Percentiles rank a stretch among this genome's conserved stretches.
phyloP scores from a whole-genome alignment of 2,888 invertebrate genomes.

The Cosmopolites sordidus region DNA sequence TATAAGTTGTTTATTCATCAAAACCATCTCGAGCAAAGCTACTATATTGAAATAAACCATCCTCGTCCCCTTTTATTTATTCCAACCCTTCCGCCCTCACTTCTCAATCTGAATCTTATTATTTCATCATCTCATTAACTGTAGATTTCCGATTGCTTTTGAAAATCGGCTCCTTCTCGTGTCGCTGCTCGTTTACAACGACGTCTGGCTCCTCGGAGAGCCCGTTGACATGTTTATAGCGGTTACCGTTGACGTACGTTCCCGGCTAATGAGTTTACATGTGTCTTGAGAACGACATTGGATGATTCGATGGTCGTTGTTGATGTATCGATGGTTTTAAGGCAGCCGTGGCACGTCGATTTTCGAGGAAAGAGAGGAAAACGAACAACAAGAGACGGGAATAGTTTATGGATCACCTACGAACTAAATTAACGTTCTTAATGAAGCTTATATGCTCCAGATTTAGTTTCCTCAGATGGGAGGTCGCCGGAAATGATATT shows the following conservation, averaged over 20 bases:
- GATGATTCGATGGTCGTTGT: background rate
- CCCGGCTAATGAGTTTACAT: slow-evolving; percentile 46
- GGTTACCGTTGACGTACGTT: slow-evolving; percentile 45
- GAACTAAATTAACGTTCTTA: background rate
- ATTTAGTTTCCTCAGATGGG: background rate
- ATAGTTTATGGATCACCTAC: background rate
- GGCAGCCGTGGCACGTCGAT: background rate
- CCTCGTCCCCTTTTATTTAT: too few relatives aligned
- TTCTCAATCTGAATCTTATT: too few relatives aligned
- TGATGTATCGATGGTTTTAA: background rate
- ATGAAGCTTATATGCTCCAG: background rate
- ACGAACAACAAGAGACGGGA: background rate
- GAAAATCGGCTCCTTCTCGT: too few relatives aligned
- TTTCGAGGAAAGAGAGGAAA: background rate
- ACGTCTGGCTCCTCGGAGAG: background rate
- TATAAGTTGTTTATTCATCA: too few relatives aligned
- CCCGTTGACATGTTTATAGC: slow-evolving; percentile 46
- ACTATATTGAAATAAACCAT: too few relatives aligned
- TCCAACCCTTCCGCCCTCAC: too few relatives aligned
- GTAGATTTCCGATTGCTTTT: too few relatives aligned
- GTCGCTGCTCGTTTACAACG: background rate
- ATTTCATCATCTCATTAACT: too few relatives aligned
- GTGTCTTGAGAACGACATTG: slow-evolving; percentile 26
- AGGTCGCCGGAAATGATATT: too few relatives aligned
- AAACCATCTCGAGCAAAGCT: too few relatives aligned